Evolutionary conservation across 2,888 invertebrate genomes (phyloP), one percentile per base, ranked within the genome.

Genomic region (Uloborus plumipes): DNA sequence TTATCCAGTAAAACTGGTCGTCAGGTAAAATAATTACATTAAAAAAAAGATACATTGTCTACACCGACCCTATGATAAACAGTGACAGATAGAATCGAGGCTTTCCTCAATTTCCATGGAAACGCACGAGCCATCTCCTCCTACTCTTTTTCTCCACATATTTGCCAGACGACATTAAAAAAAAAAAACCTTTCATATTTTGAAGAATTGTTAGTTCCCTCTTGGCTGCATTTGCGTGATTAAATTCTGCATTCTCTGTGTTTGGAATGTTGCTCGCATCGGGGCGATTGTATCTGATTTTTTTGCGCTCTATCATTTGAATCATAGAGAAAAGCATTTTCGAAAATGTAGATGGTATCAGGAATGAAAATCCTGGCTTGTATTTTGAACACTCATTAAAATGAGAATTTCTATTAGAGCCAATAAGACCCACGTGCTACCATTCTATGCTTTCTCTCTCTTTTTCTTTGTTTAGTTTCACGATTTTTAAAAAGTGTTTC

Each of bases 141-240:
- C 70, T 75, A 66, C 77, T 55, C 64, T 64, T 39, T 39, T 39
- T 39, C 39, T 39, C 3, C 9, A 39, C 39, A 39, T 39, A 39
- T 39, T 39, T 39, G 39, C 39, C 39, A 39, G 39, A 11, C 39
- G 11, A 39, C 1, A 39, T 39, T 31, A 39, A 39, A 39, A 39
- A 39, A 39, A 39, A 39, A 39, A 6, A 2, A 55, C 64, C 39
- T 74, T 74, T 65, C 39, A 65, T 18, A 47, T 39, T 18, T 47
- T 66, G 50, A 58, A n/a, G 69, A 69, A 51, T 62, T 22, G 39
- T 39, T 39, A 39, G 39, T 39, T 39, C 11, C 39, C 64, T 65
- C 55, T 64, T 18, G 64, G 39, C 47, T 55, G 70, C 77, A 64
- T 77, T 77, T 77, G 64, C 77, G 64, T 77, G 77, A 77, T 77